Conservation (phyloP, 2,888 invertebrate species). For the Helicoverpa assulta region DNA sequence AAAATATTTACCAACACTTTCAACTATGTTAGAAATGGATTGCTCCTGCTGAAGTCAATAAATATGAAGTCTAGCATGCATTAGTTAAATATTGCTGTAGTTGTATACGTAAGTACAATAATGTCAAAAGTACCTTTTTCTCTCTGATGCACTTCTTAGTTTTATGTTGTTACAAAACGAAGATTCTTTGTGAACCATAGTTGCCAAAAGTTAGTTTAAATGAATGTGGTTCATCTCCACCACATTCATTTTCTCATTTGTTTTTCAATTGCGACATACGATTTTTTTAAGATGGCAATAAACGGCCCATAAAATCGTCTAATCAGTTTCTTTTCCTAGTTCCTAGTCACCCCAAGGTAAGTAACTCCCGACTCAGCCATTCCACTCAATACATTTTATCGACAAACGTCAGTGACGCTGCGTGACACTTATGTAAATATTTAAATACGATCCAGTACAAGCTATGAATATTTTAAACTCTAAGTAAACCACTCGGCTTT, state of each 20-base stretch:
- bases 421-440: conserved; percentile 91
- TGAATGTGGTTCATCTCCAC: neutral
- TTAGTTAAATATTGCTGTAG: conserved; percentile 23
- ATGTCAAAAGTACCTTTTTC: conserved; percentile 8
- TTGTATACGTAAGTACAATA: neutral
- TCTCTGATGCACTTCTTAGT: conserved; percentile 10
- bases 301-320: conserved; percentile 30
- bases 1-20: conserved; percentile 50
- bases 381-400: conserved; percentile 88
- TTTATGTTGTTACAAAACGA: neutral
- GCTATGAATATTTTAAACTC: conserved; percentile 91
- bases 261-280: too few relatives aligned
- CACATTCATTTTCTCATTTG: too few relatives aligned
- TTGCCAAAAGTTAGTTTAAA: neutral
- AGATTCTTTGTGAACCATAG: too few relatives aligned
- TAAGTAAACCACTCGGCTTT: conserved; percentile 88
- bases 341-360: conserved; percentile 57
- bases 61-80: conserved; percentile 35
- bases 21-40: conserved; percentile 36
- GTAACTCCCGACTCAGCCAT: conserved; percentile 75
- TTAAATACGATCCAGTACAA: conserved; percentile 91
- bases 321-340: conserved; percentile 54
- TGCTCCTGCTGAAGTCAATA: conserved; percentile 33
- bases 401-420: conserved; percentile 88
- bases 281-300: neutral